These are phyloP conservation scores for Tipula unca DNA, from an alignment of 2,888 invertebrate genomes.

Conservation along the genomic window DNA sequence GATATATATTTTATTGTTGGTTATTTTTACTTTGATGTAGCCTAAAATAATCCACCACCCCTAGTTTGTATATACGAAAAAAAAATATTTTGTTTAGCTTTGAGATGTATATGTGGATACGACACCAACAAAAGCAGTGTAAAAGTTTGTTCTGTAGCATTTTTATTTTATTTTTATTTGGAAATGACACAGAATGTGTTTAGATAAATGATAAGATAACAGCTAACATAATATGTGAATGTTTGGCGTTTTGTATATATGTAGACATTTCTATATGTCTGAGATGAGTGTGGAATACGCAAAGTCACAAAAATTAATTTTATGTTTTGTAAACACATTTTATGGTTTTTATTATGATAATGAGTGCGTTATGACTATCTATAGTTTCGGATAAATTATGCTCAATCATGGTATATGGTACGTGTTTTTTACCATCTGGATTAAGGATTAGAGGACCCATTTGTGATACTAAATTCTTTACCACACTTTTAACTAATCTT, in stretches of 20 bases:
- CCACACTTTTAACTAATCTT: no score
- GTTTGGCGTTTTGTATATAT: neutral
- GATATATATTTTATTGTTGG: neutral
- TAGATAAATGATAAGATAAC: neutral
- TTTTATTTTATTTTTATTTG: neutral
- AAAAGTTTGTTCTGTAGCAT: neutral
- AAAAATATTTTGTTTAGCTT: neutral
- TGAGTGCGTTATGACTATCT: neutral
- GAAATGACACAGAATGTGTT: neutral
- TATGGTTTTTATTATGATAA: neutral
- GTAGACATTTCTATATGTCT: neutral
- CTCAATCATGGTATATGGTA: neutral
- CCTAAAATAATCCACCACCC: neutral
- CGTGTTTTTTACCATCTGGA: no score
- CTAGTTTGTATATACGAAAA: neutral
- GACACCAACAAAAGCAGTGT: neutral
- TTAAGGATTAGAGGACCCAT: no score
- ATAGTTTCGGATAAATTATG: neutral
- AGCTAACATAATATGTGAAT: neutral
- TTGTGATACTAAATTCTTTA: no score
- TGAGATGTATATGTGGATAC: neutral
- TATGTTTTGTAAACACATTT: neutral
- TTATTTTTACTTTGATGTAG: neutral
- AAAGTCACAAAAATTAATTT: neutral
- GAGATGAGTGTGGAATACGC: neutral